Percentiles rank a stretch among this genome's conserved stretches.
phyloP scores from a whole-genome alignment of 2,888 invertebrate genomes.

The Apodemia hepburni region DNA sequence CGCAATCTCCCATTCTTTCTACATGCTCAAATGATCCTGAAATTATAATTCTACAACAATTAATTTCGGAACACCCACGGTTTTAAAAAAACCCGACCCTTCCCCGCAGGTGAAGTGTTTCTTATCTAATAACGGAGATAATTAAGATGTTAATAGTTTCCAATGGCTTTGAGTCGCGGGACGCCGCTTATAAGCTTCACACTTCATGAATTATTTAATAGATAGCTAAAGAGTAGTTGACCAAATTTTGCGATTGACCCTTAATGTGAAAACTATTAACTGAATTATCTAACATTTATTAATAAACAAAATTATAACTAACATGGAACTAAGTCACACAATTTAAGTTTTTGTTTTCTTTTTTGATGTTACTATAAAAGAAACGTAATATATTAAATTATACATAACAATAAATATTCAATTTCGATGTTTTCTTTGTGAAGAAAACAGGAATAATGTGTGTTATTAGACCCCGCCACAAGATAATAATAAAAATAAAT shows the following conservation, averaged over 20 bases:
- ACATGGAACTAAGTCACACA: too few species aligned
- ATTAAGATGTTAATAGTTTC: constrained; percentile 46
- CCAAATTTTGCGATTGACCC: not conserved
- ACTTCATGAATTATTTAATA: constrained; percentile 41
- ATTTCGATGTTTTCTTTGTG: too few species aligned
- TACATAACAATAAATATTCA: too few species aligned
- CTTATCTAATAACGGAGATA: constrained; percentile 35
- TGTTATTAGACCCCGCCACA: too few species aligned
- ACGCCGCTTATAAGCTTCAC: constrained; percentile 31
- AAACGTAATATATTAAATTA: too few species aligned
- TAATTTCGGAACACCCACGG: not conserved
- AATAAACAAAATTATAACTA: not conserved
- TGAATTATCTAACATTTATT: not conserved
- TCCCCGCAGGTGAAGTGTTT: constrained; percentile 23
- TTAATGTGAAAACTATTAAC: not conserved
- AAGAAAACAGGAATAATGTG: too few species aligned
- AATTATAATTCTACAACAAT: too few species aligned
- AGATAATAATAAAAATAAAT: too few species aligned
- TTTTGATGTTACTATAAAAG: too few species aligned
- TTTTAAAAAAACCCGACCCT: not conserved
- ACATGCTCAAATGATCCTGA: too few species aligned
- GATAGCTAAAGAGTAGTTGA: constrained; percentile 22
- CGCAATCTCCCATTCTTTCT: too few species aligned
- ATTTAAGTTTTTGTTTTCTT: too few species aligned
- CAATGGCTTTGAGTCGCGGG: constrained; percentile 34